Percentiles rank a stretch among this genome's conserved stretches.
Evolutionary conservation across 2,113 vertebrate genomes (phyloP).

Genomic region (Amazona guildingii): DNA sequence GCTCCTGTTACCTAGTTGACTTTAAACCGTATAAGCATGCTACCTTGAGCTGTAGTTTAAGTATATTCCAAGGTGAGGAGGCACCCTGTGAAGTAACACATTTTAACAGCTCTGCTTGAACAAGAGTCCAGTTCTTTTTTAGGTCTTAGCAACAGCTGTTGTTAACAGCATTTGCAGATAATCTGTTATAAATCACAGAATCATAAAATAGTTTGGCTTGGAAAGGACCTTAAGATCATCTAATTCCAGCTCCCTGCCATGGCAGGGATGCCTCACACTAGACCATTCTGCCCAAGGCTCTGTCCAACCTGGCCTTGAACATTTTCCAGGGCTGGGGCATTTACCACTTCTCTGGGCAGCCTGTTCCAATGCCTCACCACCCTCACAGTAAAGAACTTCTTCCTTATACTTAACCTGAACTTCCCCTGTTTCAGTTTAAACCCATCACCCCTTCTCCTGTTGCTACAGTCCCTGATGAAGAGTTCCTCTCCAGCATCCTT

Average conservation of each 20-base stretch:
- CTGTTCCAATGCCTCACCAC: neutral
- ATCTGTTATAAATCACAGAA: neutral
- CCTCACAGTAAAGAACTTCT: neutral
- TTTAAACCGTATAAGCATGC: neutral
- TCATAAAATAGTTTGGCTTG: neutral
- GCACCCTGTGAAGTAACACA: neutral
- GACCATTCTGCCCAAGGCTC: neutral
- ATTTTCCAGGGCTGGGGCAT: neutral
- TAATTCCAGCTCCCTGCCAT: neutral
- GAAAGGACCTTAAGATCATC: neutral
- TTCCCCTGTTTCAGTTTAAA: neutral
- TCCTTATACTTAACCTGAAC: neutral
- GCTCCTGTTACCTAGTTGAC: neutral
- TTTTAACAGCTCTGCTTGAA: neutral
- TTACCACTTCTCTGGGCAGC: neutral
- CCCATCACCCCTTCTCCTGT: neutral
- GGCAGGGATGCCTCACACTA: neutral
- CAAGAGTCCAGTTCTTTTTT: neutral
- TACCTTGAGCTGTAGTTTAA: neutral
- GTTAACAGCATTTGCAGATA: neutral
- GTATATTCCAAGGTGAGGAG: neutral
- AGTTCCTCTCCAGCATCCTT: neutral
- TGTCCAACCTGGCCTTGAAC: neutral
- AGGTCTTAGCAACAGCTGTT: neutral
- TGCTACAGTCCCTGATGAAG: neutral